Conservation (phyloP, 2,113 vertebrate species). For the Sylvilagus bachmani region DNA sequence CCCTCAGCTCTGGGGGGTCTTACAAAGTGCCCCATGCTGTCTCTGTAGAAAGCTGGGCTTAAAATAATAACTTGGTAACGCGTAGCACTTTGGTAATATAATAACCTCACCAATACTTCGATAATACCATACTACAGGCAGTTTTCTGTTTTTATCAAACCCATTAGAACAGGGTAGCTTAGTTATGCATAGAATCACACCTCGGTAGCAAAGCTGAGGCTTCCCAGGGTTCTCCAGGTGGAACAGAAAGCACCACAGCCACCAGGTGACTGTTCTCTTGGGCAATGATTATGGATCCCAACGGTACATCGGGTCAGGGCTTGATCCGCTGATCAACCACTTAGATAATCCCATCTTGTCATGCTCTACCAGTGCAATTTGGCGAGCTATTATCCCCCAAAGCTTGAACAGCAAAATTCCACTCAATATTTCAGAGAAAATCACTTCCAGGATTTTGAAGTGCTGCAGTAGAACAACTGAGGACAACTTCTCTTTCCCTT, state of each 20-base stretch:
- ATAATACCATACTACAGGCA: background rate
- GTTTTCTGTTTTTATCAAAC: background rate
- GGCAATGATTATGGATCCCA: background rate
- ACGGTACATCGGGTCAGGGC: background rate
- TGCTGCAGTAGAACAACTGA: background rate
- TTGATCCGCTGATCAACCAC: background rate
- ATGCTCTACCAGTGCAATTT: background rate
- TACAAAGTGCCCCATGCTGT: background rate
- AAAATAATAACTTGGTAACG: background rate
- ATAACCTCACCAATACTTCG: background rate
- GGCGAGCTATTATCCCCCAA: background rate
- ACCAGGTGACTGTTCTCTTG: background rate
- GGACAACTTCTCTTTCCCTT: background rate
- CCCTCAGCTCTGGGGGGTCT: background rate
- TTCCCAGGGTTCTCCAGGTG: background rate
- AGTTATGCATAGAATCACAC: background rate
- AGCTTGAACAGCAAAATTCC: background rate
- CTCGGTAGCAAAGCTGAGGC: background rate
- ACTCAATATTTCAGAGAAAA: constrained; percentile 43
- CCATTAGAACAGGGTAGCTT: background rate
- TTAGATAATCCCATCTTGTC: background rate
- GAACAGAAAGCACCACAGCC: background rate
- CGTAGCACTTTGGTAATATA: too few species aligned
- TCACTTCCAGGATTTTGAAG: background rate
- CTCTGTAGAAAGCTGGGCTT: background rate